Evolutionary conservation across 2,888 invertebrate species (phyloP), one percentile per base, ranked within the genome.

Genomic region (Campoletis raptor): DNA sequence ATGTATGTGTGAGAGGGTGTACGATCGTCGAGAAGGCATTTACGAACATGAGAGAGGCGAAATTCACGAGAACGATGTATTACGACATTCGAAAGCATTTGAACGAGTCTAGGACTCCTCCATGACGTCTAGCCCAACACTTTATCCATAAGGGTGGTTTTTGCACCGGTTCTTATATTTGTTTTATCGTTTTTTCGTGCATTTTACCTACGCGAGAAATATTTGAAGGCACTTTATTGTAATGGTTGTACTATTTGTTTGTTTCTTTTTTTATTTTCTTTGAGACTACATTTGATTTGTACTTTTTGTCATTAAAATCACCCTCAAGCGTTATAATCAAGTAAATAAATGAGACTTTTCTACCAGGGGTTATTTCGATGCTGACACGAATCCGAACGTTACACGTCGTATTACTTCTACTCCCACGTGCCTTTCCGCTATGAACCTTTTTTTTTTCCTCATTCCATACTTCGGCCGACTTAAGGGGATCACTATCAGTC

Each of bases 301-400:
- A 36, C 0, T 45, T 45, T 70, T 18, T 24, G 8, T 48, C 30
- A 70, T 30, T 24, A 18, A 70, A 70, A 42, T 36, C 3, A 42
- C 42, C 36, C 52, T 18, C 52, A 7, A 42, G 42, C 15, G 1
- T 36, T 7, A 36, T 52, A 7, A 36, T n/a, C 37, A n/a, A 37
- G n/a, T 54, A 72, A 72, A 72, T 52, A 72, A 54, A 72, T 45
- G 72, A 52, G 52, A 9, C 54, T 72, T 72, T 52, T 54, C 6
- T 52, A n/a, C 66, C 7, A 24, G 0, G 37, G 37, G 4, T 1
- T 0, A 8, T 37, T 37, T 12, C 37, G 36, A 52, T 7, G 10
- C n/a, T 52, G 9, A n/a, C 52, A n/a, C 36, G 37, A 37, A n/a
- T 66, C 52, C 52, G 36, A 52, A 18, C 8, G 52, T 72, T 72